Percentiles rank a stretch among this genome's conserved stretches.
These are phyloP conservation scores for Acrossocheilus fasciatus DNA, from an alignment of 2,797 vertebrate species.

Conservation along the genomic window DNA sequence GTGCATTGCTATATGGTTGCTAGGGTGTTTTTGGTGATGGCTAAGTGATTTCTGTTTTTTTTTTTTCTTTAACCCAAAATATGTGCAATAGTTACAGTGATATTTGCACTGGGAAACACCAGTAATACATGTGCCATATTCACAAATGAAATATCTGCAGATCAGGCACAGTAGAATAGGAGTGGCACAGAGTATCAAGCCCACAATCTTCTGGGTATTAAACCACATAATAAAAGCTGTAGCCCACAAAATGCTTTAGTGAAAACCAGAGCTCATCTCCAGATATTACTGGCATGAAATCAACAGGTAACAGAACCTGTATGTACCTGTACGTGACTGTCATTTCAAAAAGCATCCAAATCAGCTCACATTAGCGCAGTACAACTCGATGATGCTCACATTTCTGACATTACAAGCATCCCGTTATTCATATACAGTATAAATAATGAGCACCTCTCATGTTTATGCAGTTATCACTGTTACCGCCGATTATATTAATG, in stretches of 20 bases:
- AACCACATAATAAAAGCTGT: constrained; percentile 6
- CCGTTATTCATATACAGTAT: constrained; percentile 3
- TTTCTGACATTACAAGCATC: constrained; percentile 5
- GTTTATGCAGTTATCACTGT: constrained; percentile 39
- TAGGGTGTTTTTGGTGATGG: neutral
- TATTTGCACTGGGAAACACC: neutral
- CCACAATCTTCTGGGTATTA: neutral
- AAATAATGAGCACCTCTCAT: constrained; percentile 30
- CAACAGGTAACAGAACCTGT: constrained; percentile 41
- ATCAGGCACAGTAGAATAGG: constrained; percentile 1
- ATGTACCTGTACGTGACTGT: neutral
- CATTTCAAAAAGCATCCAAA: constrained; percentile 4
- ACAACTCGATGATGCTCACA: neutral
- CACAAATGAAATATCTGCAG: constrained; percentile 8
- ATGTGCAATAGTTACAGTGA: neutral
- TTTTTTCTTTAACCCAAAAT: neutral
- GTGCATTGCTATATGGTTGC: neutral
- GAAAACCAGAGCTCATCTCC: constrained; percentile 17
- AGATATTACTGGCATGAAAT: neutral
- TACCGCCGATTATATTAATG: constrained; percentile 37
- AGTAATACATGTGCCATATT: neutral
- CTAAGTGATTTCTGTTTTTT: neutral
- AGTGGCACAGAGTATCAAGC: neutral
- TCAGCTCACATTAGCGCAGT: constrained; percentile 8
- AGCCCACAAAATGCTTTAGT: neutral